Base-by-base conservation (phyloP, 2,113 vertebrate species). In the Brachyhypopomus occidentalis region DNA sequence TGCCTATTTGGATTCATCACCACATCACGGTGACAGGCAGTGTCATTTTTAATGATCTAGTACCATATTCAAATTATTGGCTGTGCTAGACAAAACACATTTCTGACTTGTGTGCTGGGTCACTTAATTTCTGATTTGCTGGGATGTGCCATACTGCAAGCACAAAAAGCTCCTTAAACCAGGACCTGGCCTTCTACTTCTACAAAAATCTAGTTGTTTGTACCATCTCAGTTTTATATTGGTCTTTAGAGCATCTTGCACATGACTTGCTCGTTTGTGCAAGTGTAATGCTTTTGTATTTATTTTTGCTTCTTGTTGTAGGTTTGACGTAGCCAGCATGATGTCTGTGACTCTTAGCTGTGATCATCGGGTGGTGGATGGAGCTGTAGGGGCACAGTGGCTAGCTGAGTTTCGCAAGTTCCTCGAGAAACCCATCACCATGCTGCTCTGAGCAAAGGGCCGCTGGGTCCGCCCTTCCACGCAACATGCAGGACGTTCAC, bases 261-360 rank as follows among this genome's bases (percentile, higher is more conserved):
- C 8, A 60, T 5, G 20, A 6, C 8, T 2, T 60, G 58, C n/a
- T n/a, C n/a, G 0, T 48, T 0, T 59, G 59, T 60, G 1, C 20
- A 30, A 2, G 4, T 62, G 2, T 56, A 52, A 45, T 38, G 5
- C 16, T 78, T 30, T 6, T 73, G 16, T 22, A 25, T 34, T 45
- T 58, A 25, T 20, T 30, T 1, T 1, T 67, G 19, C 20, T n/a
- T 5, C 36, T 25, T 62, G 14, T 86, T 75, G 11, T 90, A 99
- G 98, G 81, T 99, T 98, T 70, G 96, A 97, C 0, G 96, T 98
- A 71, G 95, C 95, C 88, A 97, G 86, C 58, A 56, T 98, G 90
- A 98, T 99, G 97, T 95, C 98, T 0, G 98, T 99, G 78, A 99
- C 98, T 0, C 94, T 99, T 17, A 87, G 86, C 81, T 85, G 83